Base-by-base conservation (phyloP, 1,140 invertebrate species). In the Pachyrhynchus sulphureomaculatus region DNA sequence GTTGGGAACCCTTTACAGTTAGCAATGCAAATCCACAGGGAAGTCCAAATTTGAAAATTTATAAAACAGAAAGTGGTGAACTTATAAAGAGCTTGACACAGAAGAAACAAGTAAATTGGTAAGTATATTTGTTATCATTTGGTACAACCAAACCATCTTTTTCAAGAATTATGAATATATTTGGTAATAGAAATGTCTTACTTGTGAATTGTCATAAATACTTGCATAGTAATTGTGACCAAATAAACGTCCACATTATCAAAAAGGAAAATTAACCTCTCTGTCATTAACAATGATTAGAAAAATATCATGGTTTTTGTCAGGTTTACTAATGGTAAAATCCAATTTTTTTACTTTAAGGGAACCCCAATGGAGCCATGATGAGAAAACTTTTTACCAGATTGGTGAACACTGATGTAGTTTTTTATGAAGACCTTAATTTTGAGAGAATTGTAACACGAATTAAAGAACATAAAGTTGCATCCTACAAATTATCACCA, bases 351-450 rank as follows among this genome's bases (percentile, higher is more conserved):
- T 65, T 65, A 39, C 47, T 67, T 74, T 13, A 69, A 93, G 91
- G 90, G 85, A 89, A 71, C 91, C 91, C 21, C 86, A 90, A 58
- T 96, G 92, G 92, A 89, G 88, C 57, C 79, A 80, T 34, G 92
- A 96, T 80, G 93, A 96, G 48, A 74, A 86, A 87, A 62, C 71
- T 95, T 23, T 91, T 89, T 76, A 85, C 85, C n/a, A 78, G 92
- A 65, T 83, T 88, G 69, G 79, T 89, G 17, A 92, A 89, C 72
- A 88, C 84, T 69, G 89, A 92, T 72, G 82, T 95, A 15, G 72
- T 90, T 23, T 88, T 95, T 70, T 94, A 89, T 79, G 91, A 95
- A 75, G 80, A 86, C 65, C 77, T 79, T 20, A 80, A 85, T 67
- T 86, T 88, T 75, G 79, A 83, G 13, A 78, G 76, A 64, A 79